These are phyloP conservation scores for Empidonax alnorum DNA, from an alignment of 2,113 vertebrate species.

Conservation along the genomic window DNA sequence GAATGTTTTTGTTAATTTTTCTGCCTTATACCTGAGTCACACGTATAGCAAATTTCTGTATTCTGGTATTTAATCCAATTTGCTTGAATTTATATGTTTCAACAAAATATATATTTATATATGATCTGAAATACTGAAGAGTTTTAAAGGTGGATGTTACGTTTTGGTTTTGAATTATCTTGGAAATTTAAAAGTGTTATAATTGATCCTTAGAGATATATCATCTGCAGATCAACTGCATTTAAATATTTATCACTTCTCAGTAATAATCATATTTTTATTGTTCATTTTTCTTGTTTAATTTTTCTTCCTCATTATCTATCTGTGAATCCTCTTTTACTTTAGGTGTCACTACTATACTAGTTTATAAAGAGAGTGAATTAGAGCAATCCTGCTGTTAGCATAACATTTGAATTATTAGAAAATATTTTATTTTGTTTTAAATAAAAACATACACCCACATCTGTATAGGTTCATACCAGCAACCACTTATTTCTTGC, in stretches of 20 bases:
- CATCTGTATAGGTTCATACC: not conserved
- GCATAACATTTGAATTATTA: not conserved
- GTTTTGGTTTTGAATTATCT: not conserved
- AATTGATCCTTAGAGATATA: not conserved
- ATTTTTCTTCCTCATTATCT: not conserved
- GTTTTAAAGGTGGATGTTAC: not conserved
- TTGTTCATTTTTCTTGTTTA: not conserved
- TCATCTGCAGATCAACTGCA: not conserved
- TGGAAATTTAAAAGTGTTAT: not conserved
- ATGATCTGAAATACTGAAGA: not conserved
- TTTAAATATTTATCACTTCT: not conserved
- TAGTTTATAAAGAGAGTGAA: not conserved
- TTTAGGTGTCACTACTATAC: not conserved
- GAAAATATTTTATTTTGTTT: not conserved
- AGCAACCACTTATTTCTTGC: not conserved
- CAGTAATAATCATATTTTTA: not conserved
- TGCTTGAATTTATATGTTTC: not conserved
- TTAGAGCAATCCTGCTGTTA: not conserved
- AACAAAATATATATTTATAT: not conserved
- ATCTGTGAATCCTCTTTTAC: not conserved
- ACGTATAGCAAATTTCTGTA: not conserved
- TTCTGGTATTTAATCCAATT: not conserved
- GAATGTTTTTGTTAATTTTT: not conserved
- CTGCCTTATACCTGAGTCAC: not conserved
- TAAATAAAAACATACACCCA: not conserved